Conservation (phyloP, 2,797 vertebrate species). For the Neosilurus hyrtlii region DNA sequence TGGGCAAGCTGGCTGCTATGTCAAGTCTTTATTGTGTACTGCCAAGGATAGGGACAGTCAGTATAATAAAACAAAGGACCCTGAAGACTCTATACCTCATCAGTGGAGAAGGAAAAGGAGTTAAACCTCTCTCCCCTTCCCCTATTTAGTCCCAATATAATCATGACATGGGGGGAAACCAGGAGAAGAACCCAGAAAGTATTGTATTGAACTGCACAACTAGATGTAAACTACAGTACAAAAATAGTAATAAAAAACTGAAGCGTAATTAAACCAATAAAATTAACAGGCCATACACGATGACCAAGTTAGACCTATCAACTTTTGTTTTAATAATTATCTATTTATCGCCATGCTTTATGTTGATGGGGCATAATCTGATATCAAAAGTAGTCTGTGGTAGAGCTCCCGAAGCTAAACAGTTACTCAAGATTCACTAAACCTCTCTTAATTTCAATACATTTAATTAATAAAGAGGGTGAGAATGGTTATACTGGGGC, state of each 20-base stretch:
- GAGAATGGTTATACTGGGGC: not conserved
- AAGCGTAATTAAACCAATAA: not conserved
- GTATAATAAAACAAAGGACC: constrained; percentile 92
- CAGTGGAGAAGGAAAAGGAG: constrained; percentile 49
- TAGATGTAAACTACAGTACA: constrained; percentile 48
- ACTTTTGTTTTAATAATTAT: not conserved
- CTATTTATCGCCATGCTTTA: not conserved
- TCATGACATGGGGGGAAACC: constrained; percentile 70
- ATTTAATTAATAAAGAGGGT: not conserved
- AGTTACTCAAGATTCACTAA: constrained; percentile 33
- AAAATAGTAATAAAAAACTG: not conserved
- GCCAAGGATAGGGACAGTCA: constrained; percentile 87
- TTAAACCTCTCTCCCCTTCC: constrained; percentile 50
- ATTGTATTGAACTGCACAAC: constrained; percentile 42
- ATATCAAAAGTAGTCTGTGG: not conserved
- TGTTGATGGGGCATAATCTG: not conserved
- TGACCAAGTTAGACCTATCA: not conserved
- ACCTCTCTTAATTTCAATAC: constrained; percentile 37
- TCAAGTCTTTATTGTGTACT: constrained; percentile 95
- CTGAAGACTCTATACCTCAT: constrained; percentile 84
- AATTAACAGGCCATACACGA: constrained; percentile 25
- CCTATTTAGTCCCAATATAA: constrained; percentile 65
- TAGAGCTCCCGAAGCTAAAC: constrained; percentile 28
- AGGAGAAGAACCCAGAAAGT: constrained; percentile 49
- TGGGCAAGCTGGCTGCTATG: constrained; percentile 89